These are phyloP conservation scores for Acleris holmiana DNA, from an alignment of 2,888 invertebrate species.

Conservation along the genomic window DNA sequence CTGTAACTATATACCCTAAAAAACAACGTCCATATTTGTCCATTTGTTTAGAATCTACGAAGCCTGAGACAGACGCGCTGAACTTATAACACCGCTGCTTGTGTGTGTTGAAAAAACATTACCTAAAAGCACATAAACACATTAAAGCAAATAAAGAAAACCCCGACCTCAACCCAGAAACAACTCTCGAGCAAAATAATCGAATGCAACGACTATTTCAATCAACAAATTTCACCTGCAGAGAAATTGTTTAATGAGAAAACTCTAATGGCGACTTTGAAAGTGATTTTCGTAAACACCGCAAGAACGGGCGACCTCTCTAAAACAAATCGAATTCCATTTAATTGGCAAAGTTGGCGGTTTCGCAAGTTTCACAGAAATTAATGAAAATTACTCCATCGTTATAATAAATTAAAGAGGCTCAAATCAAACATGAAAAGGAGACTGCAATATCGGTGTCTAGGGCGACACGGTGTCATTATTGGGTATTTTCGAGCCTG, in stretches of 20 bases:
- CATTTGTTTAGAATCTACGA: too few relatives aligned
- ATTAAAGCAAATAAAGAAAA: too few relatives aligned
- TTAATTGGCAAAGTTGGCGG: constrained; percentile 39
- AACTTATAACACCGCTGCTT: too few relatives aligned
- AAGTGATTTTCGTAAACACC: constrained; percentile 38
- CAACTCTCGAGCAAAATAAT: not conserved
- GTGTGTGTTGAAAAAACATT: too few relatives aligned
- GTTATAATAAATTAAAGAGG: constrained; percentile 34
- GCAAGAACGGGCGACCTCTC: constrained; percentile 32
- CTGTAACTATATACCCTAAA: too few relatives aligned
- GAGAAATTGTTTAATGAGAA: constrained; percentile 34
- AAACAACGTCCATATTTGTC: too few relatives aligned
- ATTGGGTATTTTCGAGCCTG: constrained; percentile 14
- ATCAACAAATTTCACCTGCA: constrained; percentile 29
- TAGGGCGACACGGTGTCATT: constrained; percentile 4
- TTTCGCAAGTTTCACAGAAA: constrained; percentile 35
- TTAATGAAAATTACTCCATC: constrained; percentile 33
- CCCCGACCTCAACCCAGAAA: not conserved
- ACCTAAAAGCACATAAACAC: too few relatives aligned
- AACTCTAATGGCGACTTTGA: constrained; percentile 32
- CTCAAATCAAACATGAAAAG: constrained; percentile 38
- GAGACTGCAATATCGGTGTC: constrained; percentile 19
- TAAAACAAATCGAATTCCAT: constrained; percentile 37
- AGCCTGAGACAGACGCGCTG: too few relatives aligned
- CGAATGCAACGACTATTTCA: constrained; percentile 18